Conservation (phyloP, 1,140 invertebrate species). For the Coenobita brevimanus region DNA sequence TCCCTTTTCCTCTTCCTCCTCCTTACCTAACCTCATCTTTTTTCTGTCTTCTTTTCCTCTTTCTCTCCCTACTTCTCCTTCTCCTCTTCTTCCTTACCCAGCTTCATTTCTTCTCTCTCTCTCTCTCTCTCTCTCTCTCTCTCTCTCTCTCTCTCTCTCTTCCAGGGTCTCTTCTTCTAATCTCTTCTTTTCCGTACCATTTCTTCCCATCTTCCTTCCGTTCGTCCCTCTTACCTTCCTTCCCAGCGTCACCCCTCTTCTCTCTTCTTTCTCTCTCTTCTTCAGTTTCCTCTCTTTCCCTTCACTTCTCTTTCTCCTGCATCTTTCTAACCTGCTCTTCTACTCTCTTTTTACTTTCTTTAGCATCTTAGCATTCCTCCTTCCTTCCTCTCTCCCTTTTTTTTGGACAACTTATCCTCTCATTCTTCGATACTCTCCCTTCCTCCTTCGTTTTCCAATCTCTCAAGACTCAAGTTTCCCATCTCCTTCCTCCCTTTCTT, state of each 20-base stretch:
- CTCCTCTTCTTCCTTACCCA: neutral
- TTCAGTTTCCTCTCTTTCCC: too few species aligned
- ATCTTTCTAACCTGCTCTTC: too few species aligned
- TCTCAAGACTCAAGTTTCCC: neutral
- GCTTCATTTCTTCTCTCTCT: too few species aligned
- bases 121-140: too few species aligned
- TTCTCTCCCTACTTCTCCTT: neutral
- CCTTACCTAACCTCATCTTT: neutral
- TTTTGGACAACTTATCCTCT: too few species aligned
- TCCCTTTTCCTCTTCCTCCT: neutral
- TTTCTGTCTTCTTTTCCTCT: too few species aligned
- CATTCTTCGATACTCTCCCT: neutral
- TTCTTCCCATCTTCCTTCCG: neutral
- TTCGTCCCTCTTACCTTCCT: neutral
- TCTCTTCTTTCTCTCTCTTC: neutral
- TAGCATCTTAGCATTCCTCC: neutral
- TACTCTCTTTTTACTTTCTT: neutral
- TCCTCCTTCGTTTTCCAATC: neutral
- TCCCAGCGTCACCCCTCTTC: too few species aligned
- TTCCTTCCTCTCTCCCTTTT: neutral
- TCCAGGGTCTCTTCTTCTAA: too few species aligned
- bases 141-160: neutral
- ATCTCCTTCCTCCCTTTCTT: neutral
- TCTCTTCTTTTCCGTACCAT: too few species aligned
- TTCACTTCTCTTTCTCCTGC: neutral